Conservation (phyloP, 2,888 invertebrate species). For the Drosophila dives region DNA sequence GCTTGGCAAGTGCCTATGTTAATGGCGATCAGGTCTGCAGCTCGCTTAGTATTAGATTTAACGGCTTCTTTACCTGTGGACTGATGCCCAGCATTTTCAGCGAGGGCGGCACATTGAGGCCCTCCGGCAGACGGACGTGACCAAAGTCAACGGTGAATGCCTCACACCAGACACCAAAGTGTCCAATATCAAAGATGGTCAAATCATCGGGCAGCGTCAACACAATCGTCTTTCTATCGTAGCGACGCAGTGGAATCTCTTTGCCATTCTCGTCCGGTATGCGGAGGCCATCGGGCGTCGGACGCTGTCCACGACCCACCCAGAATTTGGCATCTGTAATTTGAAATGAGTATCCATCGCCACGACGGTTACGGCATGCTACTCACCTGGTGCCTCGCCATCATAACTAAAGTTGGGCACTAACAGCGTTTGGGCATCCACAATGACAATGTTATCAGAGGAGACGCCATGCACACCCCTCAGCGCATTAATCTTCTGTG, state of each 20-base stretch:
- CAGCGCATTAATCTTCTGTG: slow-evolving; percentile 91
- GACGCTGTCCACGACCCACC: slow-evolving; percentile 93
- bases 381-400: slow-evolving; percentile 94
- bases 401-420: slow-evolving; percentile 96
- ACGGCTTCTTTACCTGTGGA: slow-evolving; percentile 91
- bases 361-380: neutral
- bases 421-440: slow-evolving; percentile 96
- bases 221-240: slow-evolving; percentile 95
- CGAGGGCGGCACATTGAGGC: slow-evolving; percentile 94
- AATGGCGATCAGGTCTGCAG: slow-evolving; percentile 68
- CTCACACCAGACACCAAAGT: slow-evolving; percentile 97
- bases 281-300: slow-evolving; percentile 92
- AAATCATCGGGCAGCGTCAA: slow-evolving; percentile 94
- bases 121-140: slow-evolving; percentile 91
- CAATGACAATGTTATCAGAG: slow-evolving; percentile 94
- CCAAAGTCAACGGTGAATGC: slow-evolving; percentile 97
- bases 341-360: slow-evolving; percentile 2
- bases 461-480: slow-evolving; percentile 93
- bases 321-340: slow-evolving; percentile 95
- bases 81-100: slow-evolving; percentile 97
- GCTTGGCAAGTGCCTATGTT: slow-evolving; percentile 46
- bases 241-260: slow-evolving; percentile 90
- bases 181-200: slow-evolving; percentile 96
- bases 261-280: slow-evolving; percentile 97
- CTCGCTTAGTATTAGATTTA: slow-evolving; percentile 79